Percentiles rank a stretch among this genome's conserved stretches.
phyloP scores from a whole-genome alignment of 2,888 invertebrate species.

The Ctenicera cuprea region DNA sequence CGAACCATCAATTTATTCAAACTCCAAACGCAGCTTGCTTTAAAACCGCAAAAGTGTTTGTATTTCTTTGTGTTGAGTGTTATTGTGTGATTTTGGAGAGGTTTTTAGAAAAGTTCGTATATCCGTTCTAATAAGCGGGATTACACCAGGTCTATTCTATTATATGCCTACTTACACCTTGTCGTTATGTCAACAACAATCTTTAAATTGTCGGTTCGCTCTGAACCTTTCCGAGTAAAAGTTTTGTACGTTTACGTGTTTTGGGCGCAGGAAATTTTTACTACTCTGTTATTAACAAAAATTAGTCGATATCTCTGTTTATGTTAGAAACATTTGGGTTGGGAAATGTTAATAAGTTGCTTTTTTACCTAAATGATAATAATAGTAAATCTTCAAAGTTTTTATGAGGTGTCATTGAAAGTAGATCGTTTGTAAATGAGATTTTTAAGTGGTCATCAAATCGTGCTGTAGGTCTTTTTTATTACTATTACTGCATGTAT shows the following conservation, averaged over 20 bases:
- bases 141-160: neutral
- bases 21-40: neutral
- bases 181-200: neutral
- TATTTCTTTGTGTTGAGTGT: neutral
- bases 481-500: constrained; percentile 5
- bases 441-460: constrained; percentile 25
- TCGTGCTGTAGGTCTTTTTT: constrained; percentile 1
- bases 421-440: constrained; percentile 22
- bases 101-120: neutral
- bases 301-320: constrained; percentile 10
- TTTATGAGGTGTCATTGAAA: constrained; percentile 20
- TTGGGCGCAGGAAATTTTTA: neutral
- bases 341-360: constrained; percentile 10
- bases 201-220: constrained; percentile 1
- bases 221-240: neutral
- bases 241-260: neutral
- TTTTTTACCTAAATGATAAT: neutral
- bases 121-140: constrained; percentile 11
- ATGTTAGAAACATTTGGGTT: too few species aligned
- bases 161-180: neutral
- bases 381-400: constrained; percentile 11
- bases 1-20: neutral
- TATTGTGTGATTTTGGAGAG: constrained; percentile 18
- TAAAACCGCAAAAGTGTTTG: constrained; percentile 4
- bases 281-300: neutral